phyloP scores from a whole-genome alignment of 2,113 vertebrate genomes.

The Ursus arctos region DNA sequence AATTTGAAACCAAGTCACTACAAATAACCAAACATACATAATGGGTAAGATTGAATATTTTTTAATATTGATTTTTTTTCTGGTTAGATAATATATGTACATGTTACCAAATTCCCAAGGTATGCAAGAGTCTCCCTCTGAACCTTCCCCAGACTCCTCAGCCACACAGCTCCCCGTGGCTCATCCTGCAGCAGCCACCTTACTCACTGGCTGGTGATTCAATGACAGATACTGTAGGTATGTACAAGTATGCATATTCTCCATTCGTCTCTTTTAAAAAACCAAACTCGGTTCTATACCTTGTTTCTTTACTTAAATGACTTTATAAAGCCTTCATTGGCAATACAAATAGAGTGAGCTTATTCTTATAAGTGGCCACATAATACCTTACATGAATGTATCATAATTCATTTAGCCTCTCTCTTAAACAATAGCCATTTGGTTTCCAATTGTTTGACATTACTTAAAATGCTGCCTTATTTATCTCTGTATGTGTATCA shows the following conservation, averaged over 20 bases:
- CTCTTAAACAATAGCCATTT: neutral
- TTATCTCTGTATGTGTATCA: neutral
- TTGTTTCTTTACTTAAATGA: neutral
- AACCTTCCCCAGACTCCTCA: neutral
- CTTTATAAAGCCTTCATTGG: neutral
- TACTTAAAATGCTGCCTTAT: neutral
- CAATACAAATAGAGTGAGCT: neutral
- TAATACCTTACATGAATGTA: neutral
- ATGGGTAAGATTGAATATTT: neutral
- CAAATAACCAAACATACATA: neutral
- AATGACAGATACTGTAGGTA: neutral
- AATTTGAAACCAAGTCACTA: neutral
- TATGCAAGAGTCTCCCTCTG: neutral
- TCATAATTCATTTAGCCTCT: neutral
- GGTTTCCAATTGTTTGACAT: neutral
- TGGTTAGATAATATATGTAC: neutral
- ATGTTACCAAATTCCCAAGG: neutral
- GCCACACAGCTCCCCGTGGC: fast-evolving
- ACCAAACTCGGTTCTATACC: neutral
- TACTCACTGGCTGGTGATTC: neutral
- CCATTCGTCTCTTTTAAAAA: neutral
- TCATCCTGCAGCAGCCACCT: neutral
- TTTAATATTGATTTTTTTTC: neutral
- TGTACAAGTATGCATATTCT: neutral
- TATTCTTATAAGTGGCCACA: neutral